A percentile compares a stretch with the other conserved stretches of the same genome.
Evolutionary conservation across 2,797 vertebrate genomes (phyloP).

Genomic region (Coregonus suidteri): DNA sequence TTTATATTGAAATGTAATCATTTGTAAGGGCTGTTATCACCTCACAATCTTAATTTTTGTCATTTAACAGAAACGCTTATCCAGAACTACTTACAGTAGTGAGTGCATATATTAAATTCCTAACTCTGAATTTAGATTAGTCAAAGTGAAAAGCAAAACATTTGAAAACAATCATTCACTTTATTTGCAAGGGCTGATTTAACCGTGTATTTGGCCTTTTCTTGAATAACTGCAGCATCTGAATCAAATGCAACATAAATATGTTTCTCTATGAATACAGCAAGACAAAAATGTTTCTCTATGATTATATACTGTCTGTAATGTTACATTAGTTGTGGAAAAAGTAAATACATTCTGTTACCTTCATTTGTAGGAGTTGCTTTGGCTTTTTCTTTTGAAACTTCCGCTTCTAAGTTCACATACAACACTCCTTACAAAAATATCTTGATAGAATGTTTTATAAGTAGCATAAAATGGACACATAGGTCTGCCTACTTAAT

Average conservation of each 20-base stretch:
- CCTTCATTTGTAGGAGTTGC: background rate
- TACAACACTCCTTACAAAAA: background rate
- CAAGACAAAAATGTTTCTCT: background rate
- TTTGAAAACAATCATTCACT: background rate
- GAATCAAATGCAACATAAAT: background rate
- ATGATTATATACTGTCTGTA: background rate
- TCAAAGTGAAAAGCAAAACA: too few species aligned
- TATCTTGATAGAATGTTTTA: background rate
- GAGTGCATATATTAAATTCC: too few species aligned
- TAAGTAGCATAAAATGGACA: background rate
- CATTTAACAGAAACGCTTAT: too few species aligned
- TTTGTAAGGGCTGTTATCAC: too few species aligned
- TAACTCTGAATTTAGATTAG: too few species aligned
- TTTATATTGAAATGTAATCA: background rate
- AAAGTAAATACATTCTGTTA: background rate
- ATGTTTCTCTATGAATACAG: background rate
- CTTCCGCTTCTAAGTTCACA: background rate
- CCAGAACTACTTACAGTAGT: too few species aligned
- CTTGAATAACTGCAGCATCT: conserved; percentile 42
- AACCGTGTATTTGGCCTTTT: conserved; percentile 26
- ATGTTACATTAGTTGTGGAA: background rate
- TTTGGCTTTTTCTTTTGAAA: background rate
- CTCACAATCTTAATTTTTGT: too few species aligned
- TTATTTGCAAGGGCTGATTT: conserved; percentile 20
- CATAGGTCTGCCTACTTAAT: background rate